Evolutionary conservation across 2,113 vertebrate genomes (phyloP).

Genomic region (Percopsis transmontana): DNA sequence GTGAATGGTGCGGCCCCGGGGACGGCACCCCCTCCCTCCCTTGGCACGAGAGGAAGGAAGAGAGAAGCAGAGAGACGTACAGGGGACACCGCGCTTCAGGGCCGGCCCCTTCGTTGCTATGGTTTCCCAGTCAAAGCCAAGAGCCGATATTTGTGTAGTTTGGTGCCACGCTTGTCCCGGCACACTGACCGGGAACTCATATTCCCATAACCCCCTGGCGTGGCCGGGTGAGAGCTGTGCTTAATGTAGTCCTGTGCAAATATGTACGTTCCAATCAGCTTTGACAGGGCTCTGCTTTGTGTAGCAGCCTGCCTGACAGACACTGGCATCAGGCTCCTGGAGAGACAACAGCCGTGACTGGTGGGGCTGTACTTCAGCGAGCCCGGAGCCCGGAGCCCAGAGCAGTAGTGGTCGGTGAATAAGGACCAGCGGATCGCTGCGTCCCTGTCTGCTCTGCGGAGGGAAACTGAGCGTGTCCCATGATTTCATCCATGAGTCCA

Average conservation of each 20-base stretch:
- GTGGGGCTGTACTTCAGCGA: conserved; percentile 39
- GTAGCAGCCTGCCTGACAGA: conserved; percentile 60
- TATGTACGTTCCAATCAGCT: conserved; percentile 71
- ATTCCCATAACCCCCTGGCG: conserved; percentile 72
- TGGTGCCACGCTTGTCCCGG: conserved; percentile 24
- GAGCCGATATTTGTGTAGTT: conserved; percentile 55
- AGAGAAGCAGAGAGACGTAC: conserved; percentile 66
- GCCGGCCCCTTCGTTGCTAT: conserved; percentile 65
- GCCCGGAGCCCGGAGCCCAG: conserved; percentile 1
- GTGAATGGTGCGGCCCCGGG: conserved; percentile 74
- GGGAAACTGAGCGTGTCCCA: conserved; percentile 61
- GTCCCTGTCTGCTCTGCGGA: conserved; percentile 61
- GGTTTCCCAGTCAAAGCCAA: conserved; percentile 67
- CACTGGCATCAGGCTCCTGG: conserved; percentile 51
- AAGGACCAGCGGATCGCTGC: conserved; percentile 67
- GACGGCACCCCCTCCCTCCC: conserved; percentile 71
- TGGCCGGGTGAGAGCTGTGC: conserved; percentile 30
- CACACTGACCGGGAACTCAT: conserved; percentile 61
- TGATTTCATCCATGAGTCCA: conserved; percentile 62
- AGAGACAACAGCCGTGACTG: conserved; percentile 78
- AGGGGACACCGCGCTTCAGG: conserved; percentile 63
- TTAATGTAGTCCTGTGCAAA: conserved; percentile 68
- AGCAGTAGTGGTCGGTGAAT: conserved; percentile 70
- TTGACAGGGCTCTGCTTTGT: conserved; percentile 68
- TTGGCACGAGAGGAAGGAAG: conserved; percentile 35